These are phyloP conservation scores for Bacillus rossius DNA, from an alignment of 1,140 invertebrate genomes.

Conservation along the genomic window DNA sequence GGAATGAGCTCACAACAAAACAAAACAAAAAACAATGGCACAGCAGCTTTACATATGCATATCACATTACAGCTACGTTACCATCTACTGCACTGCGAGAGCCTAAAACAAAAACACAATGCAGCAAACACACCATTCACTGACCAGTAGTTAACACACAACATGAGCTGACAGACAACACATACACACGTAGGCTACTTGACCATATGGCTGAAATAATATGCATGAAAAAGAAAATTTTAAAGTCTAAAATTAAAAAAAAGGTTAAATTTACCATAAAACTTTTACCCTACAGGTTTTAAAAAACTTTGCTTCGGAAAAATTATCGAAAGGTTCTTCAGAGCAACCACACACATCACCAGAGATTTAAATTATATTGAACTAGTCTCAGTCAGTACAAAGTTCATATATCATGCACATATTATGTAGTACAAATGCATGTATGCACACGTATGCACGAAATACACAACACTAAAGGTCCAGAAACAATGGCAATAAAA, in stretches of 20 bases:
- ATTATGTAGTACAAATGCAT: no score
- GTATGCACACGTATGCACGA: neutral
- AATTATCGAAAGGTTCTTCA: no score
- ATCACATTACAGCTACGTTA: neutral
- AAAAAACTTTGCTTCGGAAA: neutral
- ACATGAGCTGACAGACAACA: neutral
- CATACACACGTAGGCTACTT: neutral
- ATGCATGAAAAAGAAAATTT: neutral
- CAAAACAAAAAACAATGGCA: neutral
- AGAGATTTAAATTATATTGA: no score
- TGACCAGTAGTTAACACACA: neutral
- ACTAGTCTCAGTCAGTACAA: no score
- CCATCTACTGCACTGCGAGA: neutral
- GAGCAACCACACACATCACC: no score
- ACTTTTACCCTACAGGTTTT: neutral
- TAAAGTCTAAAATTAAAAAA: no score
- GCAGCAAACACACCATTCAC: neutral
- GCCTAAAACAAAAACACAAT: neutral
- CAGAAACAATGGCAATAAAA: no score
- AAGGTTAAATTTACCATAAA: no score
- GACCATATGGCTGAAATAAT: neutral
- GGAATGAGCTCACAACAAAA: slow-evolving; percentile 31
- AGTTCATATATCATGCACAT: no score
- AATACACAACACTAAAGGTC: no score
- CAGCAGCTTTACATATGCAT: neutral